Percentiles rank a stretch among this genome's conserved stretches.
Conservation (phyloP, 2,888 invertebrate genomes). For the Drosophila anomelani region DNA sequence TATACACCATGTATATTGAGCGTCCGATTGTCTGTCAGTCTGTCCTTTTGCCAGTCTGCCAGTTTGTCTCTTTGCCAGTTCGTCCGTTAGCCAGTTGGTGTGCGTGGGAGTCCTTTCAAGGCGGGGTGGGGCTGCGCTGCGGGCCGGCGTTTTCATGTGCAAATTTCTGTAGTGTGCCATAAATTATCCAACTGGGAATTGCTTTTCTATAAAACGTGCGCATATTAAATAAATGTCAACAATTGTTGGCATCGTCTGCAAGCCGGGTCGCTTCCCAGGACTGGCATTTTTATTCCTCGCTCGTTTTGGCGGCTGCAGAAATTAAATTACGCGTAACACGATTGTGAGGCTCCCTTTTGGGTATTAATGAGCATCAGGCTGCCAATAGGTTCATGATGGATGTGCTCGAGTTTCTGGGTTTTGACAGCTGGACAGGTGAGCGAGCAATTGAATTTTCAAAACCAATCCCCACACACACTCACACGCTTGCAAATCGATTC, state of each 20-base stretch:
- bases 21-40: slow-evolving; percentile 16
- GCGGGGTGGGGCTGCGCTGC: slow-evolving; percentile 14
- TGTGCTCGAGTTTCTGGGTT: slow-evolving; percentile 49
- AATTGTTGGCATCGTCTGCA: slow-evolving; percentile 61
- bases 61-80: slow-evolving; percentile 13
- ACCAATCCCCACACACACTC: not conserved
- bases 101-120: slow-evolving; percentile 37
- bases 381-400: slow-evolving; percentile 63
- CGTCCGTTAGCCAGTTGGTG: slow-evolving; percentile 9
- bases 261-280: slow-evolving; percentile 14
- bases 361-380: slow-evolving; percentile 75
- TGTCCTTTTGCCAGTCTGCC: slow-evolving; percentile 16
- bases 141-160: slow-evolving; percentile 69
- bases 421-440: slow-evolving; percentile 51
- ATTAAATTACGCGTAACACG: slow-evolving; percentile 80
- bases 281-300: slow-evolving; percentile 30
- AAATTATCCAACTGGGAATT: slow-evolving; percentile 80
- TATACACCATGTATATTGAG: slow-evolving; percentile 26
- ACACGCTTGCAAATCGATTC: slow-evolving; percentile 22
- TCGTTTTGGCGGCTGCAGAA: slow-evolving; percentile 56
- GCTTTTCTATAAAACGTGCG: slow-evolving; percentile 81
- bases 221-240: slow-evolving; percentile 81
- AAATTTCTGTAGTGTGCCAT: slow-evolving; percentile 81
- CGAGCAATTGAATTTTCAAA: slow-evolving; percentile 45
- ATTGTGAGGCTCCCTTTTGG: slow-evolving; percentile 67